Conservation (phyloP, 64 coral and sea anemone genomes). For the Platygyra sinensis region DNA sequence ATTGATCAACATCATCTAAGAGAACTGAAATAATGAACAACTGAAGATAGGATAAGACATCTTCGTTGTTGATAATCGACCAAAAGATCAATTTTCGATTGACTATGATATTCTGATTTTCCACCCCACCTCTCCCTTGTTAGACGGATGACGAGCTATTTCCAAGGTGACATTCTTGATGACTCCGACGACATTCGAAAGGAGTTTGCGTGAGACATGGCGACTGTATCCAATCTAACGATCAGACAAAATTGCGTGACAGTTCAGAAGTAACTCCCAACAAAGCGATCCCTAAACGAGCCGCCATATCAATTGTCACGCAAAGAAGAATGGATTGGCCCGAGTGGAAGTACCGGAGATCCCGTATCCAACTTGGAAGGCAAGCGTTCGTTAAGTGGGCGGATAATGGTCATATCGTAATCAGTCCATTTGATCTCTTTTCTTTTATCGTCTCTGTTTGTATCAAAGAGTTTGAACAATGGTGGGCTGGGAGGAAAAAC, state of each 20-base stretch:
- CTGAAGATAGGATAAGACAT: neutral
- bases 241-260: neutral
- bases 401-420: neutral
- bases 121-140: neutral
- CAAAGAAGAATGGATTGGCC: neutral
- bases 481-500: too few species aligned
- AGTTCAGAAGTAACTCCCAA: neutral
- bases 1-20: neutral
- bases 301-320: neutral
- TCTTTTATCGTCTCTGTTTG: neutral
- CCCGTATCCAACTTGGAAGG: neutral
- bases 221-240: neutral
- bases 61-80: too few species aligned
- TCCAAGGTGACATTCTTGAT: slow-evolving; percentile 18
- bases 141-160: slow-evolving; percentile 10
- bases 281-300: slow-evolving; percentile 2
- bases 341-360: neutral
- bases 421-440: neutral
- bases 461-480: too few species aligned
- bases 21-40: neutral
- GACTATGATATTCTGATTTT: neutral
- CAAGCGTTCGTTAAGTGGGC: neutral
- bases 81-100: neutral
- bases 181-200: slow-evolving; percentile 7
- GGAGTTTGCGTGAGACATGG: slow-evolving; percentile 12